Base-by-base conservation (phyloP, 2,888 invertebrate species). In the Metellina segmentata region DNA sequence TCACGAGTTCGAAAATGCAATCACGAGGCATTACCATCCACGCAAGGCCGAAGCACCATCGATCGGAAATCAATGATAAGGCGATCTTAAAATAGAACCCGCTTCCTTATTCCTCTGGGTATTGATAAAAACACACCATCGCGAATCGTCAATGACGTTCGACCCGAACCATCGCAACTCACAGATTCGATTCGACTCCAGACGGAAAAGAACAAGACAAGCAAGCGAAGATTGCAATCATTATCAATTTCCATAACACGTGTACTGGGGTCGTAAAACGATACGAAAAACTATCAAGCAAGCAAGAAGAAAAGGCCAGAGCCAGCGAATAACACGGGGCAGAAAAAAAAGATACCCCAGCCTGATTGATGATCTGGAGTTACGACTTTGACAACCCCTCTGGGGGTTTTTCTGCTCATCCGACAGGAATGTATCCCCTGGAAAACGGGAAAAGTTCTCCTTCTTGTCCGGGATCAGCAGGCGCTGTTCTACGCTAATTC, bases 361-460 rank as follows among this genome's bases (percentile, higher is more conserved):
- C 48, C 61, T 88, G 88, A 88, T 88, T 81, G 88, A 88, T 88
- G 88, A 88, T 69, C 20, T 8, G 69, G 20, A 74, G 88, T 75
- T 75, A 53, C 69, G 48, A 72, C 72, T 88, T 81, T 81, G 88
- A 88, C 81, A 88, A 81, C n/a, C 72, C 88, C 61, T 74, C 69
- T 51, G 51, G 74, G 81, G 61, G 61, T 49, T 74, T 74, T 79
- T 34, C 49, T 53, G 5, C 11, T 49, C 70, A 13, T n/a, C 34
- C 34, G 34, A 49, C 7, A 8, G 48, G 51, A 19, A 82, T 19
- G 81, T 82, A 82, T 82, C 71, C 19, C 61, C 69, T 34, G 20
- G 20, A 70, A 16, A 71, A 81, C 51, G 71, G 34, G 49, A 19
- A 61, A 75, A 13, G 78, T 61, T 34, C 61, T 86, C 49, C 77